Percentiles rank a stretch among this genome's conserved stretches.
Evolutionary conservation across 2,797 vertebrate species (phyloP).

Genomic region (Ptychadena robeensis): DNA sequence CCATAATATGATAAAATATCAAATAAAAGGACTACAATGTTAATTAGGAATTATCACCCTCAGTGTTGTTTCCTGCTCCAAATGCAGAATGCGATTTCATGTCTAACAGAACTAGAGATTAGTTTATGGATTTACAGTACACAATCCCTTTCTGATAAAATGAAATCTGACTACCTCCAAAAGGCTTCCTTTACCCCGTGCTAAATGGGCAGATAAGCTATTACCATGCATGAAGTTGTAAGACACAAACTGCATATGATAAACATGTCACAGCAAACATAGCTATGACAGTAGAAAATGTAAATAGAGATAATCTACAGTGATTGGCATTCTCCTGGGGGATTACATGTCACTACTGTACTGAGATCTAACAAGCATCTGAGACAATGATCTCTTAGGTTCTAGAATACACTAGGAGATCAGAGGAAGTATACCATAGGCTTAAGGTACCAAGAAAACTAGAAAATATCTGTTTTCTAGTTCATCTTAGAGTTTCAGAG

Average conservation of each 20-base stretch:
- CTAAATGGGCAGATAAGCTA: conserved; percentile 28
- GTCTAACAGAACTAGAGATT: conserved; percentile 24
- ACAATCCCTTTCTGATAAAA: conserved; percentile 18
- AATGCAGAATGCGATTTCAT: conserved; percentile 22
- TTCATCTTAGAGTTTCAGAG: conserved; percentile 5
- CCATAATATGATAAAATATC: too few species aligned
- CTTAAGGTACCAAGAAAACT: background rate
- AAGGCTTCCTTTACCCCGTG: conserved; percentile 22
- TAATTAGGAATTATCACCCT: conserved; percentile 26
- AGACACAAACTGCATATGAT: conserved; percentile 67
- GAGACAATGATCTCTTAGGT: conserved; percentile 1
- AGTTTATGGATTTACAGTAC: conserved; percentile 26
- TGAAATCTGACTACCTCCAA: conserved; percentile 23
- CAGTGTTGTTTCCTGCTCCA: background rate
- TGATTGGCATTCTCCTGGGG: conserved; percentile 33
- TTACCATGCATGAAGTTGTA: conserved; percentile 62
- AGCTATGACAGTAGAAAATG: conserved; percentile 59
- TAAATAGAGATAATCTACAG: conserved; percentile 65
- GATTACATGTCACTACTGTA: conserved; percentile 32
- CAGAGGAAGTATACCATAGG: background rate
- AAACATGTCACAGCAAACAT: conserved; percentile 66
- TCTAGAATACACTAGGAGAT: background rate
- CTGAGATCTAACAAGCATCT: conserved; percentile 36
- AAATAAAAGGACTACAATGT: background rate
- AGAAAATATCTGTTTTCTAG: conserved; percentile 17